Evolutionary conservation across 2,888 invertebrate genomes (phyloP), one percentile per base, ranked within the genome.

Genomic region (Gastrophysa polygoni): DNA sequence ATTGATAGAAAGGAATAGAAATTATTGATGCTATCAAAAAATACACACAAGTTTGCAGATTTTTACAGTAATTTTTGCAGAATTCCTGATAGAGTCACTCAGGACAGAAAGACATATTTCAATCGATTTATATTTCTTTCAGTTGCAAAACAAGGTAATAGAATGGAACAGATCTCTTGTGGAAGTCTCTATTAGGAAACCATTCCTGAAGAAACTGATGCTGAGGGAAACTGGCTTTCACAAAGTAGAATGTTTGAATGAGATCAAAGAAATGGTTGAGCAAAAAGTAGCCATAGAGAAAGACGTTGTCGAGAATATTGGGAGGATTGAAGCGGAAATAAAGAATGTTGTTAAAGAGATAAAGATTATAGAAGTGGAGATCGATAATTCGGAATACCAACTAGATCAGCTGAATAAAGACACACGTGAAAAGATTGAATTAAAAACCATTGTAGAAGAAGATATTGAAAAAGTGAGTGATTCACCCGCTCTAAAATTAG

Each of bases 211-310:
- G 20, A 60, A 56, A 16, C 32, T 66, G 11, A 34, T 66, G 32
- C 52, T 66, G 1, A 55, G 55, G 46, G 66, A 66, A 28, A 66
- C 44, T 2, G 63, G 62, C n/a, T 63, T 66, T 4, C 51, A 63
- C 11, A 43, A 32, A 6, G 34, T 54, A 0, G 20, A 50, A 10
- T 61, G 54, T 21, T 44, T 61, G 14, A 18, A 47, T 8, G 60
- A 66, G 51, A 51, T 63, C n/a, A 4, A 55, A 11, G 49, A 66
- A 20, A 49, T 63, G 8, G n/a, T 52, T 0, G 17, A 55, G 21
- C 32, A 47, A n/a, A 63, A 56, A 29, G 11, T 17, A 8, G 14
- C 18, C 3, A 44, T 63, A 1, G 61, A 66, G 24, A 48, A 38
- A 3, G 56, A 60, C 8, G 10, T 56, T 21, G 17, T 48, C 11